A percentile compares a stretch with the other conserved stretches of the same genome.
These are phyloP conservation scores for Hydroisotoma schaefferi DNA, from an alignment of 2,888 invertebrate species.

Conservation along the genomic window DNA sequence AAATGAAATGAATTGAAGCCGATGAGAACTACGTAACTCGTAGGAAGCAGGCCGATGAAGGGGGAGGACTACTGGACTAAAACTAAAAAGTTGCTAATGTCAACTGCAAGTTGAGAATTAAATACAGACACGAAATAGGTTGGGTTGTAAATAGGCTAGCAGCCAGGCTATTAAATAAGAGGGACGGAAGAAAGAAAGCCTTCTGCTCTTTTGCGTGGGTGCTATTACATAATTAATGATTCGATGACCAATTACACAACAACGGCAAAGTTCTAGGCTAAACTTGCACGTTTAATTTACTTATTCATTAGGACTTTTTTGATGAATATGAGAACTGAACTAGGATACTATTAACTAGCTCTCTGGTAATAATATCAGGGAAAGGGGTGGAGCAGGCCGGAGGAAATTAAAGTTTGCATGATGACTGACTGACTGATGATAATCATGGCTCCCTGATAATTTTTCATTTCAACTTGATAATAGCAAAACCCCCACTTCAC, in stretches of 20 bases:
- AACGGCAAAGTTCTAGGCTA: not conserved
- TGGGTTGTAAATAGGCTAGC: not conserved
- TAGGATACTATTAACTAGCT: too few species aligned
- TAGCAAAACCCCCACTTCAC: too few species aligned
- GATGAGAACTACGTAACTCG: too few species aligned
- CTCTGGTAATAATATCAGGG: too few species aligned
- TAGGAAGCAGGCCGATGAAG: too few species aligned
- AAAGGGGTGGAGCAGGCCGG: too few species aligned
- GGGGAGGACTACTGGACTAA: conserved; percentile 2
- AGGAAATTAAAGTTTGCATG: not conserved
- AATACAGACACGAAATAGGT: conserved; percentile 17
- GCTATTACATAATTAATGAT: conserved; percentile 15
- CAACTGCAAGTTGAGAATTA: not conserved
- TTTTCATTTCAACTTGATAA: too few species aligned
- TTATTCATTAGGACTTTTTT: conserved; percentile 3
- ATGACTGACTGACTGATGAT: not conserved
- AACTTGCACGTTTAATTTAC: not conserved
- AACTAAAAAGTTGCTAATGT: conserved; percentile 16
- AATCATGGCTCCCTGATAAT: too few species aligned
- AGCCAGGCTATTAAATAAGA: conserved; percentile 10
- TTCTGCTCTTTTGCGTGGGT: conserved; percentile 3
- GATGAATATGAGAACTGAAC: too few species aligned
- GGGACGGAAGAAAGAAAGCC: not conserved
- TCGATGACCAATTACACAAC: conserved; percentile 10
- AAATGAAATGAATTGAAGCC: not conserved